Evolutionary conservation across 2,113 vertebrate species (phyloP).

Genomic region (Zosterops hypoxanthus): DNA sequence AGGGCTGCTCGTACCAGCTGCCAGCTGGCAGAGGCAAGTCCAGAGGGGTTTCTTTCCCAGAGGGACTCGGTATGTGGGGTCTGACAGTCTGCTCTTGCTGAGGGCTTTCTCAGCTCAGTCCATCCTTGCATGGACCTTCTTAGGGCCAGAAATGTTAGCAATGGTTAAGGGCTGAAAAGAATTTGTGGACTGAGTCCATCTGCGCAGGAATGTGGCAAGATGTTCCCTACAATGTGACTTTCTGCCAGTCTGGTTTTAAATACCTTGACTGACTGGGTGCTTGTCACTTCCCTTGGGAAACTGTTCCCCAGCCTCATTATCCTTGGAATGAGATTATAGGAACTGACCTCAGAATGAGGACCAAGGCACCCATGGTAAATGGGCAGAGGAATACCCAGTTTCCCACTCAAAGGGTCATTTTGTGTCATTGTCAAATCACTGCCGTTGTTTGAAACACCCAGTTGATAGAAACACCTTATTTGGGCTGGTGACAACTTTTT

Average conservation of each 20-base stretch:
- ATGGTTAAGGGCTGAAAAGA: not conserved
- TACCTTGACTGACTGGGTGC: constrained; percentile 47
- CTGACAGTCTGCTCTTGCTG: not conserved
- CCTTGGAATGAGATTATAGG: constrained; percentile 24
- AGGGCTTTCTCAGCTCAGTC: not conserved
- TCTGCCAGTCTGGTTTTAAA: constrained; percentile 29
- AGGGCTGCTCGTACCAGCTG: constrained; percentile 5
- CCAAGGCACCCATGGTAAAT: not conserved
- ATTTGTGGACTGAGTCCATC: not conserved
- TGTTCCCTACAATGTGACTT: constrained; percentile 38
- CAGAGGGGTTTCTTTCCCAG: not conserved
- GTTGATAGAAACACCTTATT: not conserved
- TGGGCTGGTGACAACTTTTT: not conserved
- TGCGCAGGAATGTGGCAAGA: not conserved
- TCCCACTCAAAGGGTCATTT: not conserved
- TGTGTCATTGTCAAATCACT: not conserved
- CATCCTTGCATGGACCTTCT: not conserved
- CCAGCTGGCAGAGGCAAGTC: constrained; percentile 9
- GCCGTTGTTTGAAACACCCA: not conserved
- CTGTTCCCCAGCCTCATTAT: not conserved
- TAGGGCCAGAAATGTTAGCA: not conserved
- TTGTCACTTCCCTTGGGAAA: constrained; percentile 57
- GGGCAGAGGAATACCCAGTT: not conserved
- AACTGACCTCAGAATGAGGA: constrained; percentile 11
- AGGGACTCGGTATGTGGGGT: not conserved